phyloP scores from a whole-genome alignment of 1,140 invertebrate genomes.

The Cryptotermes secundus region DNA sequence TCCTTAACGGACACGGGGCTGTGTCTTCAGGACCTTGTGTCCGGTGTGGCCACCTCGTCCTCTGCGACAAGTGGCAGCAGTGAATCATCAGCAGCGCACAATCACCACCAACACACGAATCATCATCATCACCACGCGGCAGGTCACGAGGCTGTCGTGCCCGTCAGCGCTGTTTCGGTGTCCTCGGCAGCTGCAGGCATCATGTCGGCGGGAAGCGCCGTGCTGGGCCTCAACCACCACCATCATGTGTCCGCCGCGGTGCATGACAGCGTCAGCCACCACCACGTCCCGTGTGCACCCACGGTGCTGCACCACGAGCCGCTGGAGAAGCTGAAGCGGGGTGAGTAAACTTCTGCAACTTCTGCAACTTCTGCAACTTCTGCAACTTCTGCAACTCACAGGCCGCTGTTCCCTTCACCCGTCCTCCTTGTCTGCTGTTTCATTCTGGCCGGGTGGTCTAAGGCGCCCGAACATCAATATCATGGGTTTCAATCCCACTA shows the following conservation, averaged over 20 bases:
- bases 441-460: too few species aligned
- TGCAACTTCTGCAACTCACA: too few species aligned
- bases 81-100: conserved; percentile 40
- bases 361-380: too few species aligned
- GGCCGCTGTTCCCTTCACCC: too few species aligned
- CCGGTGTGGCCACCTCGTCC: conserved; percentile 47
- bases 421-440: too few species aligned
- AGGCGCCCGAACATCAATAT: too few species aligned
- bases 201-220: conserved; percentile 41
- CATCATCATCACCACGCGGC: conserved; percentile 43
- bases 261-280: conserved; percentile 56
- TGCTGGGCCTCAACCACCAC: conserved; percentile 43
- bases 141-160: conserved; percentile 42
- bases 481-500: too few species aligned
- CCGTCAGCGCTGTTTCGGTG: conserved; percentile 55
- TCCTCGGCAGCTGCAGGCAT: conserved; percentile 47
- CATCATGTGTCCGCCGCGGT: conserved; percentile 41
- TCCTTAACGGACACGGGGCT: conserved; percentile 62
- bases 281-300: conserved; percentile 45
- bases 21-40: conserved; percentile 72
- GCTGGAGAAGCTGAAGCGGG: conserved; percentile 79
- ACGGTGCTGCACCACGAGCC: conserved; percentile 65
- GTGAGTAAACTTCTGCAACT: too few species aligned
- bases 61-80: conserved; percentile 40
- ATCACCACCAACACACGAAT: conserved; percentile 45